Conservation (phyloP, 1,140 invertebrate genomes). For the Hetaerina americana region DNA sequence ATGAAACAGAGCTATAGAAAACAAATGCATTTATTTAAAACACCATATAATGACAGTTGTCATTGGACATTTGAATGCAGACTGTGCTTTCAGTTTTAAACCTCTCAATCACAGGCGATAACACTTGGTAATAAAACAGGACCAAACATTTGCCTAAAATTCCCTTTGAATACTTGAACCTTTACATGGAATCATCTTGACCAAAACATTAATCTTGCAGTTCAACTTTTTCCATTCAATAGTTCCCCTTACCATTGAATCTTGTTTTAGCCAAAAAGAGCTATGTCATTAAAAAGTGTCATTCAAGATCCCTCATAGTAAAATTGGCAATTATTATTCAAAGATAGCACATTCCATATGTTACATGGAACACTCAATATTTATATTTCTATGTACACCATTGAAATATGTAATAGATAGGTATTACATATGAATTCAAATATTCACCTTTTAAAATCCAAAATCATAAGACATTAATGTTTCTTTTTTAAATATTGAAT, state of each 20-base stretch:
- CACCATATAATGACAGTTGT: background rate
- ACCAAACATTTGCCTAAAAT: background rate
- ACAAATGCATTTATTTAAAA: constrained; percentile 1
- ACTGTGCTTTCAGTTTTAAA: background rate
- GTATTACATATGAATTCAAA: background rate
- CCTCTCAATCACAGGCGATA: background rate
- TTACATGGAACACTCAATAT: background rate
- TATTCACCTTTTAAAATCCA: background rate
- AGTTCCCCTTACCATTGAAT: background rate
- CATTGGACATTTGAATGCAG: background rate
- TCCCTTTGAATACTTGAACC: background rate
- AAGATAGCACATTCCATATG: background rate
- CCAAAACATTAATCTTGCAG: background rate
- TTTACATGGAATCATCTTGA: background rate
- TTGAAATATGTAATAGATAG: background rate
- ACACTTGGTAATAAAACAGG: background rate
- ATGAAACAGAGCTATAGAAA: background rate
- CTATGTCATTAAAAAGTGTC: background rate
- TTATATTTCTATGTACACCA: background rate
- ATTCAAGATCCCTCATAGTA: background rate
- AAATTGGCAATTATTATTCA: background rate
- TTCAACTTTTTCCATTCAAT: too few relatives aligned
- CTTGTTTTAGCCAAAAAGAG: background rate
- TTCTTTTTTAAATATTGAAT: background rate
- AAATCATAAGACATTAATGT: background rate